Evolutionary conservation across 2,797 vertebrate genomes (phyloP).

Genomic region (Pogonophryne albipinna): DNA sequence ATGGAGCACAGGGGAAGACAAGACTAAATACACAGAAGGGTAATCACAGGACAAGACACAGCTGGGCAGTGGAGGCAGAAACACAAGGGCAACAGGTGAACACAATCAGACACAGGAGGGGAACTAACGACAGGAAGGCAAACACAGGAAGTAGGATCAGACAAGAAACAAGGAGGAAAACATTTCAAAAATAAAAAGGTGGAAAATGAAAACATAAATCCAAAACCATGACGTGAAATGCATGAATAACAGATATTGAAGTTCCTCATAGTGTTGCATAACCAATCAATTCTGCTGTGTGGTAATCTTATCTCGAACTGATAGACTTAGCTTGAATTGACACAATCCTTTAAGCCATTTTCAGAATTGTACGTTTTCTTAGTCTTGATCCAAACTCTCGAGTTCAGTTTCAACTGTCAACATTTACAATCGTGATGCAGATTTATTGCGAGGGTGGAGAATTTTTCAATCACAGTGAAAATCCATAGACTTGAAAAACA

Average conservation of each 20-base stretch:
- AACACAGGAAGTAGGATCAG: no score
- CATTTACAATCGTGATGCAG: conserved; percentile 14
- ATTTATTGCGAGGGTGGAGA: conserved; percentile 17
- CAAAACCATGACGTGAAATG: background rate
- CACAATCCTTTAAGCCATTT: conserved; percentile 20
- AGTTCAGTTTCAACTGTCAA: conserved; percentile 33
- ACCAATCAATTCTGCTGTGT: conserved; percentile 26
- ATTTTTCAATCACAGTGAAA: conserved; percentile 20
- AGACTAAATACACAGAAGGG: no score
- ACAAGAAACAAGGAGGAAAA: no score
- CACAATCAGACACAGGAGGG: no score
- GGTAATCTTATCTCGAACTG: conserved; percentile 28
- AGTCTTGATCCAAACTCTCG: conserved; percentile 6
- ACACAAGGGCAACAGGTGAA: no score
- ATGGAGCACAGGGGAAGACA: no score
- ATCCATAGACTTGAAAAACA: conserved; percentile 28
- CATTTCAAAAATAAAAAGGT: no score
- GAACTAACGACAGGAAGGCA: no score
- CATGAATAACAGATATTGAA: conserved; percentile 12
- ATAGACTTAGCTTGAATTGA: conserved; percentile 35
- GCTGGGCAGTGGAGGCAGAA: no score
- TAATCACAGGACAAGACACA: no score
- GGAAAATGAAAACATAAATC: no score
- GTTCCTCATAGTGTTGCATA: conserved; percentile 15
- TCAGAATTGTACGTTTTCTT: conserved; percentile 24